Conservation (phyloP, 1,140 invertebrate genomes). For the Hetaerina americana region DNA sequence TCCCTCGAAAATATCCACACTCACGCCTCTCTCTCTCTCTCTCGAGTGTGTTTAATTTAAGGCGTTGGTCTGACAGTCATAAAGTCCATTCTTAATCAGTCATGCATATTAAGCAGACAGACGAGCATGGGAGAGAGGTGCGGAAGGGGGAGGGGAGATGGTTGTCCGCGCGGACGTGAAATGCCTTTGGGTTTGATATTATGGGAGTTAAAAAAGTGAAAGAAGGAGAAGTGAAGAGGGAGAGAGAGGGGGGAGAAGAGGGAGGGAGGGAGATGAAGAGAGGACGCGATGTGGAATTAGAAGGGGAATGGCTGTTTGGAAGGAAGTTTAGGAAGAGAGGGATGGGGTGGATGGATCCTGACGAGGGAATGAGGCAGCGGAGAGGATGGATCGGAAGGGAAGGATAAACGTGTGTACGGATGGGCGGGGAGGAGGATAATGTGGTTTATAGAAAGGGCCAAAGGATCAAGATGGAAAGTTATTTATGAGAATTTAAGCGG, state of each 20-base stretch:
- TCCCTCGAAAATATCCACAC: background rate
- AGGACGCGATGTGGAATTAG: too few relatives aligned
- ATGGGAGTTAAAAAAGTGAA: too few relatives aligned
- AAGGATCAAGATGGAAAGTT: too few relatives aligned
- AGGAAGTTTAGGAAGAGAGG: too few relatives aligned
- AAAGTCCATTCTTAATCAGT: conserved; percentile 9
- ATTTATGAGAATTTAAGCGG: too few relatives aligned
- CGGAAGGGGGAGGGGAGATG: background rate
- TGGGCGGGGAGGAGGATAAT: background rate
- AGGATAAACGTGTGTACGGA: background rate
- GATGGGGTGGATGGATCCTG: too few relatives aligned
- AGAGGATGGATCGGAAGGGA: conserved; percentile 1
- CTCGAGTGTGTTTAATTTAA: conserved; percentile 8
- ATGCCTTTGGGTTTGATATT: background rate
- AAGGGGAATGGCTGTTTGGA: too few relatives aligned
- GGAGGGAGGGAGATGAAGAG: background rate
- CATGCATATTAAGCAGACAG: conserved; percentile 8
- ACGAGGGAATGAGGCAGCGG: background rate
- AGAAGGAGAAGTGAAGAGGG: too few relatives aligned
- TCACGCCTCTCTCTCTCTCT: background rate
- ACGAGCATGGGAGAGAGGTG: background rate
- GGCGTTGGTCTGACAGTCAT: conserved; percentile 8
- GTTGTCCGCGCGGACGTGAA: background rate
- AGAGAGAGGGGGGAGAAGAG: background rate
- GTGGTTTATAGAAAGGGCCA: background rate